These are phyloP conservation scores for Drosophila chauvacae DNA, from an alignment of 1,140 invertebrate genomes.

Conservation along the genomic window DNA sequence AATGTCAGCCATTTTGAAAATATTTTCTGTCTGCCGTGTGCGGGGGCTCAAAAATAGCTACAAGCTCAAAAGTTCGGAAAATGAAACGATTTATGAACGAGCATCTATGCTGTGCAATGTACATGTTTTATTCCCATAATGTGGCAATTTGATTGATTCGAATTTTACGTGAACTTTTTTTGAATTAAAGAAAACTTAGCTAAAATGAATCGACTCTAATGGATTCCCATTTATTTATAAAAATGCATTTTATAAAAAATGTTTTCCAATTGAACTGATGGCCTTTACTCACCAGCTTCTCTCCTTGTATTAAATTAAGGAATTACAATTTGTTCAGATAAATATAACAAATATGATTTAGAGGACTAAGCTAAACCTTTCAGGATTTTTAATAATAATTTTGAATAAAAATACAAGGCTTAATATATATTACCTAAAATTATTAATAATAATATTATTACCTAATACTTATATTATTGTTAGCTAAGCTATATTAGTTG, in stretches of 20 bases:
- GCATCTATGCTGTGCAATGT: neutral
- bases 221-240: neutral
- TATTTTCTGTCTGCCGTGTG: conserved; percentile 47
- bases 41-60: conserved; percentile 13
- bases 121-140: conserved; percentile 13
- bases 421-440: no score
- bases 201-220: neutral
- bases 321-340: neutral
- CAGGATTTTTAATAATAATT: neutral
- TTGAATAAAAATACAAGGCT: neutral
- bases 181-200: neutral
- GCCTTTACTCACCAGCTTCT: neutral
- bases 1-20: conserved; percentile 82
- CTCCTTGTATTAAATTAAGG: neutral
- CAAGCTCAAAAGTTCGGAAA: conserved; percentile 19
- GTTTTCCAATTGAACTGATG: neutral
- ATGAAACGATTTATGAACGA: conserved; percentile 45
- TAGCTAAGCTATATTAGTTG: no score
- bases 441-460: no score
- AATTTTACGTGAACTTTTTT: conserved; percentile 24
- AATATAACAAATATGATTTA: neutral
- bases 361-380: neutral
- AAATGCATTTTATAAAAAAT: neutral
- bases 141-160: conserved; percentile 29
- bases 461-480: neutral